These are phyloP conservation scores for Turnix velox DNA, from an alignment of 2,113 vertebrate genomes.

Conservation along the genomic window DNA sequence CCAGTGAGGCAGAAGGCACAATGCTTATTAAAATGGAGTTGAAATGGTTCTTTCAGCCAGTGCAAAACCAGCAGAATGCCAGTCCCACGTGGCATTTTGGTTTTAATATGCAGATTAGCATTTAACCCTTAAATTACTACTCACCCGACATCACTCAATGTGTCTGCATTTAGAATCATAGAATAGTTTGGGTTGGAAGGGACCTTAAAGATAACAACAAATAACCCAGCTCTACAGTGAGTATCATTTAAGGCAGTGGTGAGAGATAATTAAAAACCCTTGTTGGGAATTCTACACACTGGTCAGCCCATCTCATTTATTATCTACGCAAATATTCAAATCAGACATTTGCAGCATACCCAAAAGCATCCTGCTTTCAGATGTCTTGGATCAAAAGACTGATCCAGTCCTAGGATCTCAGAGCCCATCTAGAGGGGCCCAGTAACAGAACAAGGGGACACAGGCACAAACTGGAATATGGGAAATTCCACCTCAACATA, in stretches of 20 bases:
- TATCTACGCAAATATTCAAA: not conserved
- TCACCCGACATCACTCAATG: not conserved
- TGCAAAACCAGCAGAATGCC: not conserved
- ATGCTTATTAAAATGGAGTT: not conserved
- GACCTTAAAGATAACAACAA: not conserved
- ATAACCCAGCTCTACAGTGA: not conserved
- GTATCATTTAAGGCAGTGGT: not conserved
- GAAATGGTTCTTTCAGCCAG: slow-evolving; percentile 32
- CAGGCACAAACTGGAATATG: not conserved
- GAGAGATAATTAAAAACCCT: slow-evolving; percentile 19
- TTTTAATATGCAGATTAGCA: slow-evolving; percentile 34
- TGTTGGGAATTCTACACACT: not conserved
- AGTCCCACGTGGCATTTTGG: not conserved
- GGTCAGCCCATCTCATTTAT: not conserved
- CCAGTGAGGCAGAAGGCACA: not conserved
- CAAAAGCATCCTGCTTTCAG: not conserved
- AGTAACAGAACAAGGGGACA: not conserved
- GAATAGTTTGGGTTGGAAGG: too few species aligned
- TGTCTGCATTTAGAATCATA: not conserved
- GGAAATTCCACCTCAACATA: not conserved
- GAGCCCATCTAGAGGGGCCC: not conserved
- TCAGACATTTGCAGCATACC: not conserved
- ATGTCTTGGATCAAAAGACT: not conserved
- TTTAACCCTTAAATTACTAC: not conserved
- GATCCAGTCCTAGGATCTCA: not conserved